Base-by-base conservation (phyloP, 2,113 vertebrate species). In the Canis aureus region DNA sequence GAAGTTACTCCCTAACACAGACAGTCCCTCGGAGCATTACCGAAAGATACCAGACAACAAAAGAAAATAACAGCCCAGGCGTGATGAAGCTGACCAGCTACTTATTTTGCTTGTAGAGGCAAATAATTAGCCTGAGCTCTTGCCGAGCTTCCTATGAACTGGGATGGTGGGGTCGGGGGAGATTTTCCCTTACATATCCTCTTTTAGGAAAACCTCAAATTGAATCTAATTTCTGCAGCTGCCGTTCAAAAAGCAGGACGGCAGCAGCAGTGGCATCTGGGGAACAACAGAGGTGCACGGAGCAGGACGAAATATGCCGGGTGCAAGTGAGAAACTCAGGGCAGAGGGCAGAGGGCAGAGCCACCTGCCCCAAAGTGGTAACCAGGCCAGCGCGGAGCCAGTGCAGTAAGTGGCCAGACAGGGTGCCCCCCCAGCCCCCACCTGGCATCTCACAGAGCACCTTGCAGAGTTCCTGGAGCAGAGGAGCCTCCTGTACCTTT, bases 151-250 rank as follows among this genome's bases (percentile, higher is more conserved):
- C 97, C 67, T 51, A 20, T 55, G 88, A 89, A 97, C 91, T 29
- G 60, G 81, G 94, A 78, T 87, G 55, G 78, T 57, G 11, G 79
- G 86, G 76, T 64, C 8, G 13, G 66, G 22, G 38, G 80, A 74
- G 94, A 83, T 83, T 92, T 92, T 86, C 96, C 93, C 79, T 91
- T 82, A 51, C 90, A 93, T 53, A 92, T 94, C 94, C 97, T 98
- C 97, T 98, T 98, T 98, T 98, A 97, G 97, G 98, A 97, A 98
- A 98, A 95, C 94, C 97, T 35, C 97, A 84, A 98, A 99, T 98
- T 99, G 98, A 98, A 98, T 98, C 97, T 98, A 97, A 98, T 97
- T 98, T 98, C 98, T 98, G 62, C 96, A 98, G 97, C 97, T 98
- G 98, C 97, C 93, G 29, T 96, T 94, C 97, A 95, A 97, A 97